Conservation (phyloP, 2,797 vertebrate species). For the Sebastiscus albofasciatus region DNA sequence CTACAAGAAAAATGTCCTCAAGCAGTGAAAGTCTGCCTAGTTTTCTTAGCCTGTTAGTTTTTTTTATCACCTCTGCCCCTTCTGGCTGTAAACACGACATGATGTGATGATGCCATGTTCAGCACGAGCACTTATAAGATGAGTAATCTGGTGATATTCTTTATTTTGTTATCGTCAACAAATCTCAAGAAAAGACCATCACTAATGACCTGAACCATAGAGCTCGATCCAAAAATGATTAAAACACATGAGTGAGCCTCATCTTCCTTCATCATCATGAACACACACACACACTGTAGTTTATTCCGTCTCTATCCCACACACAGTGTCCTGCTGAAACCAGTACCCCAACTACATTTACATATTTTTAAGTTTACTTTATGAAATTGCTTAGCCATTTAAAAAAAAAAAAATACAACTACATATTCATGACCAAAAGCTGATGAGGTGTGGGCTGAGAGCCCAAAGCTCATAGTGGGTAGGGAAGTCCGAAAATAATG, state of each 20-base stretch:
- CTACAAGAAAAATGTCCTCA: slow-evolving; percentile 24
- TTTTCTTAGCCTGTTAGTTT: background rate
- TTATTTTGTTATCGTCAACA: background rate
- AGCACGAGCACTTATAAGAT: background rate
- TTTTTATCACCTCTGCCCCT: background rate
- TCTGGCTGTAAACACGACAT: background rate
- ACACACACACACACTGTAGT: background rate
- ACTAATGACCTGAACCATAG: background rate
- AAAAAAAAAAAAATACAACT: background rate
- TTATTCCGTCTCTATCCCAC: background rate
- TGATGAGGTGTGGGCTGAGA: background rate
- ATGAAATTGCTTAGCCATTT: rapidly evolving
- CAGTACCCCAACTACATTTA: background rate
- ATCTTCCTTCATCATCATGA: background rate
- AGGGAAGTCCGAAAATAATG: background rate
- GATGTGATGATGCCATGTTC: background rate
- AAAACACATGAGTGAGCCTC: background rate
- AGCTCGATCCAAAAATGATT: background rate
- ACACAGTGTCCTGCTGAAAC: background rate
- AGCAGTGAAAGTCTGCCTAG: background rate
- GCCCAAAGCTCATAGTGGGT: background rate
- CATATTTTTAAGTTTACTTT: background rate
- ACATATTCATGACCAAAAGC: background rate
- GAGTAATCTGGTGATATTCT: background rate
- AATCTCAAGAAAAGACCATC: background rate